Conservation (phyloP, 2,797 vertebrate genomes). For the Notamacropus eugenii region DNA sequence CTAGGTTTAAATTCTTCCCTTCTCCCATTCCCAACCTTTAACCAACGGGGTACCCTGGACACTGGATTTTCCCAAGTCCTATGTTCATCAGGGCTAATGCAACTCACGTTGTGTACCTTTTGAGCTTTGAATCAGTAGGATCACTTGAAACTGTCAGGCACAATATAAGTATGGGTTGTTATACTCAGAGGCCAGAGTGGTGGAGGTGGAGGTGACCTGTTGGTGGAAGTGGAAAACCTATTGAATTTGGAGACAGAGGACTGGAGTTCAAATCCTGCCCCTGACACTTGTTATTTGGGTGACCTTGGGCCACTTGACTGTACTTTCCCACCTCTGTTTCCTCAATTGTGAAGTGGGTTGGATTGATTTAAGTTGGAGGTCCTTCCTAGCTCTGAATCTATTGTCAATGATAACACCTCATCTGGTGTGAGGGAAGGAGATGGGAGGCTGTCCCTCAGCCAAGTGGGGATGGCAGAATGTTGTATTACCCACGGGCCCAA, state of each 20-base stretch:
- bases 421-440: not conserved
- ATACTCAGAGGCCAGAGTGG: no score
- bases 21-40: not conserved
- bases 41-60: not conserved
- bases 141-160: not conserved
- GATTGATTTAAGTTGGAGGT: not conserved
- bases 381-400: not conserved
- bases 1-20: not conserved
- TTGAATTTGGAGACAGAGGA: not conserved
- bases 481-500: not conserved
- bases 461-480: not conserved
- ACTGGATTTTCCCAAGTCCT: not conserved
- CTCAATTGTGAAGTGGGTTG: not conserved
- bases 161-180: not conserved
- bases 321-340: not conserved
- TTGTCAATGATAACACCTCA: not conserved
- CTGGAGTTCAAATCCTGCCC: not conserved
- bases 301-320: not conserved
- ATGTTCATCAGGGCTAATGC: not conserved
- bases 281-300: conserved; percentile 15
- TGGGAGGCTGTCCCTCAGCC: not conserved
- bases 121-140: not conserved
- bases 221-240: no score
- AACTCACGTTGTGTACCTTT: not conserved
- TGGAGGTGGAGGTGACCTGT: no score